Percentiles rank a stretch among this genome's conserved stretches.
phyloP scores from a whole-genome alignment of 2,113 vertebrate genomes.

The Oryzias woworae region DNA sequence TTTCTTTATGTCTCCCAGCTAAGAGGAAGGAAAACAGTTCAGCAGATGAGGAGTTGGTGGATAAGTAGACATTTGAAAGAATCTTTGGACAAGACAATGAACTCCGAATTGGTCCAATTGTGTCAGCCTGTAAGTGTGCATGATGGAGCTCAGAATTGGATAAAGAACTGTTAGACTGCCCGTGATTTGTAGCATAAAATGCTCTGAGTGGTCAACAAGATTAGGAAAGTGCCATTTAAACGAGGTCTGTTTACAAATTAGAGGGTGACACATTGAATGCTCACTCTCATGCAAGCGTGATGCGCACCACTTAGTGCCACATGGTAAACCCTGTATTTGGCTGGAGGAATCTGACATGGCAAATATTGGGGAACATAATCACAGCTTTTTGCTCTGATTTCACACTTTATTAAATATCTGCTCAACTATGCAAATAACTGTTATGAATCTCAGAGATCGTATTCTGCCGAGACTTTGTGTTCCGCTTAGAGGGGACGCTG shows the following conservation, averaged over 20 bases:
- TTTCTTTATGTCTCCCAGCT: slow-evolving; percentile 42
- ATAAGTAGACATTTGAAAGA: too few species aligned
- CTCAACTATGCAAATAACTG: slow-evolving; percentile 33
- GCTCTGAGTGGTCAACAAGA: too few species aligned
- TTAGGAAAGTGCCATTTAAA: too few species aligned
- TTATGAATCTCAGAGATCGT: slow-evolving; percentile 32
- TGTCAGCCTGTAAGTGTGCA: too few species aligned
- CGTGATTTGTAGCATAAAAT: too few species aligned
- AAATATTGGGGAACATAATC: slow-evolving; percentile 14
- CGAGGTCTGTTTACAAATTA: too few species aligned
- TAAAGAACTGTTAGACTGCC: too few species aligned
- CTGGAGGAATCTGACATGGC: slow-evolving; percentile 17
- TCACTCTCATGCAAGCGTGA: neutral
- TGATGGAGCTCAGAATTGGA: too few species aligned
- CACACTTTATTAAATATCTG: slow-evolving; percentile 40
- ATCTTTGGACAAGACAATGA: too few species aligned
- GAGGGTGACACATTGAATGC: slow-evolving; percentile 31
- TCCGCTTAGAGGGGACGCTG: slow-evolving; percentile 33
- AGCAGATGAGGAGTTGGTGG: too few species aligned
- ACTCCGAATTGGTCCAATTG: too few species aligned
- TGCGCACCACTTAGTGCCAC: slow-evolving; percentile 22
- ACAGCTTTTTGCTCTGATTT: neutral
- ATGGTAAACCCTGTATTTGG: slow-evolving; percentile 28
- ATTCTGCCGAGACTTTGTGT: slow-evolving; percentile 33
- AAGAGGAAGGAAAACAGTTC: slow-evolving; percentile 6